Evolutionary conservation across 2,797 vertebrate species (phyloP), one percentile per base, ranked within the genome.

Genomic region (Harpagifer antarcticus): DNA sequence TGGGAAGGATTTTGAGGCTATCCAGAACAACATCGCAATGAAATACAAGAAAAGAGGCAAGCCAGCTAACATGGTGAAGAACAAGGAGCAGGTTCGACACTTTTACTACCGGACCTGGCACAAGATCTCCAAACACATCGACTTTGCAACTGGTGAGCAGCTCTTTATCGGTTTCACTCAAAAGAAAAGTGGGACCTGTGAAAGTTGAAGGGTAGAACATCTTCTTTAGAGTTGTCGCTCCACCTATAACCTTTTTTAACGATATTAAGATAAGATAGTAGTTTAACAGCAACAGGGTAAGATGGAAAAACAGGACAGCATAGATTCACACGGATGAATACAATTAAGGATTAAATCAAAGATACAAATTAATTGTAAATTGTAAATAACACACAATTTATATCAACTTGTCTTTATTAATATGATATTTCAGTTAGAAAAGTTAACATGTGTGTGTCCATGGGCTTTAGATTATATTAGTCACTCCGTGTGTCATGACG

Each of bases 61-160:
- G 68, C 98, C 98, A 0, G 96, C 96, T 27, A 98, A 97, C 91
- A 99, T 99, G 97, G 98, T 99, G 86, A 99, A 99, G 93, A 99
- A 99, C 88, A 99, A 99, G 83, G 98, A 99, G 76, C 98, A 99
- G 84, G 98, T 99, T 55, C 97, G 98, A 14, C 98, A 99, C 55
- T 99, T 99, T 90, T 99, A 99, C 93, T 99, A 99, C 89, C 97
- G 98, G 74, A 99, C 98, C 20, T 99, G 98, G 98, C 98, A 99
- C 95, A 99, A 99, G 95, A 99, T 99, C 90, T 99, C 98, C 87
- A 99, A 99, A 90, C 98, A 99, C 93, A 99, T 99, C 1, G 98
- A 99, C 93, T 99, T 99, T 40, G 96, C 96, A 83, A 99, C 97
- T 0, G 97, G 98, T 99, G 86, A 96, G 96, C 75, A 37, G 14